Base-by-base conservation (phyloP, 2,888 invertebrate species). In the Rhingia campestris region DNA sequence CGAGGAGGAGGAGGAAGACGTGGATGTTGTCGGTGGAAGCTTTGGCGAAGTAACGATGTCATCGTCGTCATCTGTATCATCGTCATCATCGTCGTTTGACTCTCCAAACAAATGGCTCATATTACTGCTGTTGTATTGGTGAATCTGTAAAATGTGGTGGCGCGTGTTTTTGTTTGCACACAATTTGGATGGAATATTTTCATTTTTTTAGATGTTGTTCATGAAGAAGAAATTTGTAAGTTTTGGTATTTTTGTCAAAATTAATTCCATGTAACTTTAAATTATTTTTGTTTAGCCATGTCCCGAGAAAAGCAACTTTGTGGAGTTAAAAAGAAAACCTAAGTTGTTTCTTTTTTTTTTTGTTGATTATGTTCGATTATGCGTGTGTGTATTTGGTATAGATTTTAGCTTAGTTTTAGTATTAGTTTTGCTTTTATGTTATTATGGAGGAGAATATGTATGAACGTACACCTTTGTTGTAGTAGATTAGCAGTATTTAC, bases 71-170 rank as follows among this genome's bases (percentile, higher is more conserved):
- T 87, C 86, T 69, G 87, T 87, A 81, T 88, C 87, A 56, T 87
- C 87, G 70, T 88, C 88, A 77, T 88, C 88, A 53, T 88, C 88
- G 66, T 88, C 89, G 86, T 88, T 88, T 53, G 88, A 88, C 79
- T 89, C 89, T 76, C 89, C 89, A 87, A 89, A 89, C 69, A 89
- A 88, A 82, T 88, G 88, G 70, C 87, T 88, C 88, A 89, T 88
- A 87, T 87, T 87, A 87, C 86, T 87, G 84, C 66, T 86, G 82
- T 85, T 87, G 58, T 86, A 87, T 79, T 77, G 85, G 7, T 86
- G 86, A 63, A 88, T 87, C 88, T 88, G 88, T 81, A 88, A 88
- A 86, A 86, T 84, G 81, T 59, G 72, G 58, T 86, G 49, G 53
- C 54, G 73, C 59, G 75, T 58, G 58, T 84, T 86, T 77, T 84